Evolutionary conservation across 2,888 invertebrate species (phyloP), one percentile per base, ranked within the genome.

Genomic region (Xanthia togata): DNA sequence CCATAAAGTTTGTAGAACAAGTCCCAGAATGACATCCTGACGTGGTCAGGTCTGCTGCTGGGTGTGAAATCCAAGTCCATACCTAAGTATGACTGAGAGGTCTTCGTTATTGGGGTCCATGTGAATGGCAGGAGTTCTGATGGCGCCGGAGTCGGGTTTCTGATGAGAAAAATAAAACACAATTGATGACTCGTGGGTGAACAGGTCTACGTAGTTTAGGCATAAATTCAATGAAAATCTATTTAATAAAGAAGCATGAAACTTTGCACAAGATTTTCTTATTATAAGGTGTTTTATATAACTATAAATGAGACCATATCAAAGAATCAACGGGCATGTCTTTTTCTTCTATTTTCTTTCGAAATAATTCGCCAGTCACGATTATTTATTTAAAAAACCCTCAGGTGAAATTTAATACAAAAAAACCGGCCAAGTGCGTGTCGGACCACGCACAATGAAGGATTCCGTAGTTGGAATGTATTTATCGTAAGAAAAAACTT

Each of bases 1-100:
- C 77, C 78, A 57, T 89, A 84, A 0, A 85, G 53, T 71, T 79
- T 89, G 74, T 90, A 91, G 68, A 92, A 91, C 9, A 87, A 70
- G 9, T 90, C 87, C 88, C 86, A 88, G 69, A 89, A 90, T 1
- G 85, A 73, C 82, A 84, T 89, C 41, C 89, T 81, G 0, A 20
- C 68, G 38, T 88, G 79, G 62, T 83, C 84, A 8, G 85, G 85
- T 57, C 87, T 83, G 31, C 77, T 76, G 2, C 64, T 68, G 1
- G 78, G 44, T 1, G 64, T 74, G 4, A 88, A 73, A 0, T 88
- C 82, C 9, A 60, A 38, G 62, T 84, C 78, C 53, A 89, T 86
- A 50, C 78, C 31, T n/a, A 90, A 68, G 38, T 86, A 90, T 1
- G 62, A 41, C 26, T 83, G 70, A 2, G 70, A 76, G 0, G 85